Percentiles rank a stretch among this genome's conserved stretches.
Evolutionary conservation across 2,113 vertebrate genomes (phyloP).

Genomic region (Podarcis raffonei): DNA sequence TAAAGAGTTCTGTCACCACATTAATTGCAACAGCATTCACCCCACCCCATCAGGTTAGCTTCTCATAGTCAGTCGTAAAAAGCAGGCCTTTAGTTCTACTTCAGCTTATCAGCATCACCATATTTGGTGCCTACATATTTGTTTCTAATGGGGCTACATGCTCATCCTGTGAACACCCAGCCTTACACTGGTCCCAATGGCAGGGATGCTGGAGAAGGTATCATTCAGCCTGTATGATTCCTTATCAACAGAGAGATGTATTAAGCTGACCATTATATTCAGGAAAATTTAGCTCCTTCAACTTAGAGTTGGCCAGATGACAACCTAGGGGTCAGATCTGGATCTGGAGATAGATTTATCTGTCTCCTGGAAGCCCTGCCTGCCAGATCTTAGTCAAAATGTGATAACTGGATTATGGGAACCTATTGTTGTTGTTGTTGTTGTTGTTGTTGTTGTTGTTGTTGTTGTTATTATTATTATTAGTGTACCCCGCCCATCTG

Average conservation of each 20-base stretch:
- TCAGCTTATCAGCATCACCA: conserved; percentile 15
- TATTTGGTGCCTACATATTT: conserved; percentile 18
- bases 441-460: too few species aligned
- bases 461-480: too few species aligned
- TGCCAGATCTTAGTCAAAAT: background rate
- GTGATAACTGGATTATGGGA: too few species aligned
- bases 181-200: background rate
- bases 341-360: background rate
- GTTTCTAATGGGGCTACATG: background rate
- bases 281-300: background rate
- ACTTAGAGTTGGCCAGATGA: background rate
- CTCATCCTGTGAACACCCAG: conserved; percentile 26
- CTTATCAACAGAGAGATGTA: background rate
- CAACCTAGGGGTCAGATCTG: background rate
- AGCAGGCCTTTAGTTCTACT: conserved; percentile 6
- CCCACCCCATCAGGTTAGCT: conserved; percentile 24
- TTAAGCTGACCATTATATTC: too few species aligned
- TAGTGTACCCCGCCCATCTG: too few species aligned
- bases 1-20: background rate
- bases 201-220: background rate
- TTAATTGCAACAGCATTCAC: conserved; percentile 44
- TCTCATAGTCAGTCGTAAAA: conserved; percentile 30
- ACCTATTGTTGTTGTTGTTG: too few species aligned
- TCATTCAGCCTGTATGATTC: background rate
- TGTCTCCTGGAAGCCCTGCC: background rate